Percentiles rank a stretch among this genome's conserved stretches.
These are phyloP conservation scores for Otus sunia DNA, from an alignment of 2,113 vertebrate genomes.

Conservation along the genomic window DNA sequence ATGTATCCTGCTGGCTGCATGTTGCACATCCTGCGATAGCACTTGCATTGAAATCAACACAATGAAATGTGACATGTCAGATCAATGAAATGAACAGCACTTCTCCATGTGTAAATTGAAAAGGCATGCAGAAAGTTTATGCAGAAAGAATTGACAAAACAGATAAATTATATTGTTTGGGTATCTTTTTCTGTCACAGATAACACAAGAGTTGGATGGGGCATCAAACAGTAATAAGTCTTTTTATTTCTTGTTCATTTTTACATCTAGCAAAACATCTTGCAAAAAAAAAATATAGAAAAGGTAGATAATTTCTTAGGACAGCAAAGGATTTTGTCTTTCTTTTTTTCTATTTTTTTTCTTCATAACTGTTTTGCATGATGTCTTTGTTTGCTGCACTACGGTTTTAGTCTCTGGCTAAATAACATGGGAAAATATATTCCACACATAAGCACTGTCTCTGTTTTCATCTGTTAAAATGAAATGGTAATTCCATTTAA, in stretches of 20 bases:
- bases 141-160: neutral
- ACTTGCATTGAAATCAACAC: conserved; percentile 42
- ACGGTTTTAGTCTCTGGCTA: neutral
- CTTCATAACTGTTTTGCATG: neutral
- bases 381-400: neutral
- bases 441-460: neutral
- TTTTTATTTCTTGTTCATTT: neutral
- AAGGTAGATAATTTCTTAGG: neutral
- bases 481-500: neutral
- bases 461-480: neutral
- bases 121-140: neutral
- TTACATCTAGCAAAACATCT: neutral
- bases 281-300: neutral
- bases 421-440: neutral
- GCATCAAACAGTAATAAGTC: neutral
- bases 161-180: neutral
- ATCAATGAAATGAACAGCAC: conserved; percentile 34
- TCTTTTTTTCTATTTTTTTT: neutral
- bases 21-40: neutral
- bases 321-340: neutral
- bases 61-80: conserved; percentile 37
- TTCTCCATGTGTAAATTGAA: neutral
- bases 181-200: neutral
- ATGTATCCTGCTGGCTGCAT: neutral
- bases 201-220: neutral